Evolutionary conservation across 1,140 invertebrate genomes (phyloP), one percentile per base, ranked within the genome.

Genomic region (Euura lappo): DNA sequence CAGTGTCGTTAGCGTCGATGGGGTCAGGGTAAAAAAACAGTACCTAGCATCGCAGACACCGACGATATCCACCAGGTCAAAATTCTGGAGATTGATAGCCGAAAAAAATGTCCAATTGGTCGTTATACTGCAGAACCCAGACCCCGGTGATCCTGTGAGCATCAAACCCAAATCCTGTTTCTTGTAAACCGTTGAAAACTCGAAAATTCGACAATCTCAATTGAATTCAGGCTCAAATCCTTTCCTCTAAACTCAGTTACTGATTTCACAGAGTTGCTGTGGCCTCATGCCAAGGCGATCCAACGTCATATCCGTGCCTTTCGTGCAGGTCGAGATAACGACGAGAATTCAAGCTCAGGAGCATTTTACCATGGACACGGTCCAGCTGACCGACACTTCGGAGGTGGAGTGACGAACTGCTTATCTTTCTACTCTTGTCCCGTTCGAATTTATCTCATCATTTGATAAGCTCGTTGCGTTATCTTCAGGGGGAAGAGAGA

Each of bases 51-150:
- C 95, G 0, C 95, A 97, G 86, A 93, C 95, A 2, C 97, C 97
- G 42, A 86, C 98, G 78, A 93, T 95, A 71, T 93, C 94, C 80
- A 98, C 97, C 70, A 93, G 94, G 83, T 90, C 90, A 64, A 96
- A 98, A 88, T 98, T 98, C 87, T 98, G 97, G 97, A 92, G 94
- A 80, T 97, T 98, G 96, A 83, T 94, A 43, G 90, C 91, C 71
- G 92, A 93, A 79, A 90, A 93, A 64, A 89, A 90, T 79, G 87
- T 93, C 6, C 86, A 89, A 70, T 89, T 91, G 7, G 88, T 94
- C 13, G 89, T 93, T 10, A 91, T 93, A 90, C 80, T 94, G 3
- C 79, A 84, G 66, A 65, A 71, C 6, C 76, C 78, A 5, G 76
- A 83, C 71, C 68, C 71, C 0, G 44, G 80, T 2, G 81, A 84